Base-by-base conservation (phyloP, 2,113 vertebrate species). In the Colistium nudipinnis region DNA sequence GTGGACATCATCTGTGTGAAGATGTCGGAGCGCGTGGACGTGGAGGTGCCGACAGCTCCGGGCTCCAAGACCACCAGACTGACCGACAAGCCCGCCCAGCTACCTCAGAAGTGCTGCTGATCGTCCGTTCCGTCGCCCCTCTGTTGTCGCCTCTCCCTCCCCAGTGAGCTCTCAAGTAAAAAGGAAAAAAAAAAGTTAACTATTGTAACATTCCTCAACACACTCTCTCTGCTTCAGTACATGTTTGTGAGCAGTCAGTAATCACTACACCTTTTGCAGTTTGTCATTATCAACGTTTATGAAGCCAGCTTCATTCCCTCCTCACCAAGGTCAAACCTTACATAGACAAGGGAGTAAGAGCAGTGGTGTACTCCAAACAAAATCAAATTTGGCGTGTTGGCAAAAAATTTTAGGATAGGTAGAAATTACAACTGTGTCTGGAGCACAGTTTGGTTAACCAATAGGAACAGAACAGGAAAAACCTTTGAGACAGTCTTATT, bases 1-100 rank as follows among this genome's bases (percentile, higher is more conserved):
- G 97, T 99, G 53, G 97, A 98, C 91, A 95, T 98, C 77, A 99
- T 99, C 92, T 99, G 97, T 3, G 95, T 98, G 69, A 99, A 99
- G 92, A 99, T 98, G 97, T 98, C 96, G 0, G 97, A 99, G 88
- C 95, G 95, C 0, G 92, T 97, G 73, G 96, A 98, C 19, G 92
- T 93, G 8, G 97, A 98, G 76, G 91, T 83, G 11, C 92, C 95
- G 1, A 76, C 92, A 52, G 92, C 93, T 74, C 88, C 90, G 0
- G 90, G 95, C 11, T 82, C 92, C 47, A 97, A 96, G 88, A 93
- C 92, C 87, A 93, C 96, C 39, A 88, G 92, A 61, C 94, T 99
- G 80, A 96, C 94, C 0, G 96, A 99, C 80, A 95, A 94, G 80
- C 94, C 95, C 0, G 80, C 96, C 0, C 93, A 96, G 70, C 89